Base-by-base conservation (phyloP, 2,797 vertebrate species). In the Cossypha niveicapilla region DNA sequence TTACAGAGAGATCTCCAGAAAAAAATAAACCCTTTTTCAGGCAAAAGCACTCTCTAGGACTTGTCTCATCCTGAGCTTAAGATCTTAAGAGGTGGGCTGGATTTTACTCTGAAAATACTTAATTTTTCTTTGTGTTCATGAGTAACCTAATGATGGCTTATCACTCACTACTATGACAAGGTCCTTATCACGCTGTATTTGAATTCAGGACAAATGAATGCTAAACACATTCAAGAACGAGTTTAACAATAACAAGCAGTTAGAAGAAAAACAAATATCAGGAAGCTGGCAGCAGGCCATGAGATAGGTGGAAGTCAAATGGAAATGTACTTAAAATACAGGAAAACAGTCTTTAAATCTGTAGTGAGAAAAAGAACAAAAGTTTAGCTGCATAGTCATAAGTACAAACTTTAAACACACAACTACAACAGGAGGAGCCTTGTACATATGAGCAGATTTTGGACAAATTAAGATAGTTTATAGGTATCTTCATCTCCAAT, bases 381-480 rank as follows among this genome's bases (percentile, higher is more conserved):
- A 66, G 24, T 88, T 83, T 85, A 63, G 11, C 37, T 37, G 44
- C 56, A 41, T 58, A 63, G 13, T 17, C 5, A 0, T 44, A 51
- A 89, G n/a, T 21, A 48, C 35, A 73, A 83, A 63, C 24, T 91
- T 79, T 24, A 73, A 87, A 57, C n/a, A 45, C 6, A 72, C 5
- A 56, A 35, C 7, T 11, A 41, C 25, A 58, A 14, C 27, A 93
- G 74, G 32, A 88, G 9, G 3, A 82, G 10, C 28, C 34, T 85
- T 76, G 32, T 48, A 75, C 50, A 50, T 68, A 48, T 3, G 5
- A 73, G 48, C 58, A 82, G 17, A 62, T 79, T 91, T 82, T 51
- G n/a, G n/a, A 39, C 25, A 76, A 93, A 83, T 92, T 90, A 80
- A 84, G 41, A 82, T 39, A 51, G 28, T 94, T 95, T 93, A 89